A percentile compares a stretch with the other conserved stretches of the same genome.
Evolutionary conservation across 2,888 invertebrate species (phyloP).

Genomic region (Agrotis segetum): DNA sequence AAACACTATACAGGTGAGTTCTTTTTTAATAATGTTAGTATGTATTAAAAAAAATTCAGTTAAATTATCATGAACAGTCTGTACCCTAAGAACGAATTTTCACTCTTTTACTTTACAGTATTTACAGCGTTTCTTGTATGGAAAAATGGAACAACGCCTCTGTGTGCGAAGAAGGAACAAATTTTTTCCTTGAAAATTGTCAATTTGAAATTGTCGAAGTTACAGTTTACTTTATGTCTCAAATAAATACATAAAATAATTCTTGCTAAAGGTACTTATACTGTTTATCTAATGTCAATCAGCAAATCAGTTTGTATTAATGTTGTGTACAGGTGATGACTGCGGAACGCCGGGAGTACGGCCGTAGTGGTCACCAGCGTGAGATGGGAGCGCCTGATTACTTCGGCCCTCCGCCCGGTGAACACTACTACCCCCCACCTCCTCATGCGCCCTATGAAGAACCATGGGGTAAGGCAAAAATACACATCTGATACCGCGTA

Average conservation of each 20-base stretch:
- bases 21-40: not conserved
- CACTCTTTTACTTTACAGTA: too few species aligned
- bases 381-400: slow-evolving; percentile 85
- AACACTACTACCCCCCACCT: slow-evolving; percentile 77
- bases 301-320: not conserved
- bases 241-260: too few species aligned
- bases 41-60: too few species aligned
- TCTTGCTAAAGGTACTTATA: too few species aligned
- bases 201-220: too few species aligned
- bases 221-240: too few species aligned
- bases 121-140: too few species aligned
- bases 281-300: not conserved
- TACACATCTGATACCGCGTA: not conserved
- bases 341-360: slow-evolving; percentile 96
- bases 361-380: slow-evolving; percentile 83
- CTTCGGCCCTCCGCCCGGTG: slow-evolving; percentile 87
- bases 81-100: too few species aligned
- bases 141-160: too few species aligned
- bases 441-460: slow-evolving; percentile 81
- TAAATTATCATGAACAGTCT: too few species aligned
- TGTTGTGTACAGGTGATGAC: slow-evolving; percentile 94
- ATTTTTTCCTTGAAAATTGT: too few species aligned
- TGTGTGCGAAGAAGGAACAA: too few species aligned
- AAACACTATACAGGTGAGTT: slow-evolving; percentile 95
- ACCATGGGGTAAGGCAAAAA: slow-evolving; percentile 71